phyloP scores from a whole-genome alignment of 2,797 vertebrate genomes.

The Peromyscus attwateri region DNA sequence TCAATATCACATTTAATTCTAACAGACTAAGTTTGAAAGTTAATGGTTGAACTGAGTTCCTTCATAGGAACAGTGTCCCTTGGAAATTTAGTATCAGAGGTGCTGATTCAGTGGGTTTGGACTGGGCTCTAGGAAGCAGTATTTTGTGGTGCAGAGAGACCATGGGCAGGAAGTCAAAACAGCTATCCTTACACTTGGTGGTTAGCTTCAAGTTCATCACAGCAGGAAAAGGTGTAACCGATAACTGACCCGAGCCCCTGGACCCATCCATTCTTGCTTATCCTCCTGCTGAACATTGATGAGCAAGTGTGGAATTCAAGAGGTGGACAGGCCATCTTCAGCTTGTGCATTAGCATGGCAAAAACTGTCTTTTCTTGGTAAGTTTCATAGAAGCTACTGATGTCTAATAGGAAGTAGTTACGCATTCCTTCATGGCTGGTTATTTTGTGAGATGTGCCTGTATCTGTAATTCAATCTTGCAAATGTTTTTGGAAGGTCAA shows the following conservation, averaged over 20 bases:
- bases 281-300: neutral
- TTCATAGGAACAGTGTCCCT: neutral
- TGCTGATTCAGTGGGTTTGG: neutral
- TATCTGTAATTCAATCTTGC: neutral
- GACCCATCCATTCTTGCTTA: neutral
- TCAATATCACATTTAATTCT: neutral
- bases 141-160: neutral
- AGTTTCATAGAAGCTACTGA: neutral
- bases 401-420: neutral
- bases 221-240: neutral
- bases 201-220: neutral
- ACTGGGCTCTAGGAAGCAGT: neutral
- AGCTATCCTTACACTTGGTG: neutral
- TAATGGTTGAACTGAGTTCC: neutral
- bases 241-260: neutral
- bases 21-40: neutral
- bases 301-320: slow-evolving; percentile 7
- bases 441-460: neutral
- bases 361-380: neutral
- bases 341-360: neutral
- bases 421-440: neutral
- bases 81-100: neutral
- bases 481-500: neutral
- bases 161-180: neutral
- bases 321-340: neutral